These are phyloP conservation scores for Cariama cristata DNA, from an alignment of 2,113 vertebrate genomes.

Conservation along the genomic window DNA sequence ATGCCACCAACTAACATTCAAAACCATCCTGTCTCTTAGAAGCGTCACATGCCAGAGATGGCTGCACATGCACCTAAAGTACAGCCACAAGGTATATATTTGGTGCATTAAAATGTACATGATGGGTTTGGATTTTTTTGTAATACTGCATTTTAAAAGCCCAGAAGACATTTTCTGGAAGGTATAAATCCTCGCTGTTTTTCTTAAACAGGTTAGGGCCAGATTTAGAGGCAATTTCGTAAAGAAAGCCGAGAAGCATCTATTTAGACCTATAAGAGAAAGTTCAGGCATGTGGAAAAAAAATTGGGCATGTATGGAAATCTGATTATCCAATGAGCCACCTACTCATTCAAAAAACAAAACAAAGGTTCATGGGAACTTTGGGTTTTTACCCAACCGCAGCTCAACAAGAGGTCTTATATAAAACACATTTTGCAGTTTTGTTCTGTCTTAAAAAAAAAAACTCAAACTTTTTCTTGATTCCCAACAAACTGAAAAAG, in stretches of 20 bases:
- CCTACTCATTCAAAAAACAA: background rate
- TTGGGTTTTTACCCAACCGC: background rate
- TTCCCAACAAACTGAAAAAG: background rate
- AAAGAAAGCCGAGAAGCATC: background rate
- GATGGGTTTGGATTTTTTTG: background rate
- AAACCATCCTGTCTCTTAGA: background rate
- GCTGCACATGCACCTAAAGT: background rate
- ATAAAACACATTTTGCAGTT: background rate
- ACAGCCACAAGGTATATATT: background rate
- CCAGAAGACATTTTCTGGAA: background rate
- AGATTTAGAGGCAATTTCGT: background rate
- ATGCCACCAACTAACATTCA: background rate
- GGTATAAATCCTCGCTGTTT: background rate
- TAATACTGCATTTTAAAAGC: background rate
- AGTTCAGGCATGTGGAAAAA: slow-evolving; percentile 24
- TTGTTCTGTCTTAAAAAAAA: background rate
- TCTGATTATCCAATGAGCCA: background rate
- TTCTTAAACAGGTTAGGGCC: background rate
- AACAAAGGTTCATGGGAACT: background rate
- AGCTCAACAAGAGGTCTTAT: background rate
- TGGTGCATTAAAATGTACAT: background rate
- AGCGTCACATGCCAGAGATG: background rate
- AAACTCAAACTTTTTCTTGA: background rate
- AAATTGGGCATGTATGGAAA: background rate
- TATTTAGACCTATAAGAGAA: background rate